Conservation (phyloP, 2,888 invertebrate species). For the Leucoma salicis region DNA sequence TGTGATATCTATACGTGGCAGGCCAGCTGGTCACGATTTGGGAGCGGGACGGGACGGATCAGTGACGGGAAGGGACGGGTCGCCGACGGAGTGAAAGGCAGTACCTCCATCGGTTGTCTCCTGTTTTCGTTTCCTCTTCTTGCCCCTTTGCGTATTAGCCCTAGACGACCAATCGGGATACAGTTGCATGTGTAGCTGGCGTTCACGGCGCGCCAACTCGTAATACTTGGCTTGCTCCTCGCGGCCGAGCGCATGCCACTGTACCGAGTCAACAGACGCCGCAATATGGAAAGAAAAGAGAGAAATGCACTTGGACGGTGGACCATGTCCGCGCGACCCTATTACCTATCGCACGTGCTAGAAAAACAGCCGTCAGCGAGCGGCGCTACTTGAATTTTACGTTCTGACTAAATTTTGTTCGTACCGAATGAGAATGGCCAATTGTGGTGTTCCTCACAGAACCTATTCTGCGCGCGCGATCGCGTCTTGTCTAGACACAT, state of each 20-base stretch:
- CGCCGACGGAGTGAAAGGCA: slow-evolving; percentile 80
- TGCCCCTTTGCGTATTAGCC: slow-evolving; percentile 99
- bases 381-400: slow-evolving; percentile 50
- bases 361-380: slow-evolving; percentile 85
- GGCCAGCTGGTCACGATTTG: slow-evolving; percentile 17
- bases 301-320: slow-evolving; percentile 76
- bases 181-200: slow-evolving; percentile 99
- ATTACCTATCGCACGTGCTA: slow-evolving; percentile 85
- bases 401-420: slow-evolving; percentile 65
- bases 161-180: slow-evolving; percentile 99
- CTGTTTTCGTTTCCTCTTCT: slow-evolving; percentile 99
- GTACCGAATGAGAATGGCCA: slow-evolving; percentile 78
- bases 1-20: slow-evolving; percentile 11
- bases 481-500: slow-evolving; percentile 77
- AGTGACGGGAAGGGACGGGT: slow-evolving; percentile 8
- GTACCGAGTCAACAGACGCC: slow-evolving; percentile 66
- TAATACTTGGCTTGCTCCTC: slow-evolving; percentile 99
- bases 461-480: slow-evolving; percentile 79
- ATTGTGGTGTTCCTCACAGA: slow-evolving; percentile 79
- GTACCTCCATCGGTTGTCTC: slow-evolving; percentile 98
- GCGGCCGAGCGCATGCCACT: slow-evolving; percentile 99
- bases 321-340: slow-evolving; percentile 51
- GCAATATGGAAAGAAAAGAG: slow-evolving; percentile 80
- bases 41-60: slow-evolving; percentile 18
- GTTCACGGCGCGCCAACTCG: slow-evolving; percentile 98